Evolutionary conservation across 1,140 invertebrate genomes (phyloP), one percentile per base, ranked within the genome.

Genomic region (Saccostrea cuccullata): DNA sequence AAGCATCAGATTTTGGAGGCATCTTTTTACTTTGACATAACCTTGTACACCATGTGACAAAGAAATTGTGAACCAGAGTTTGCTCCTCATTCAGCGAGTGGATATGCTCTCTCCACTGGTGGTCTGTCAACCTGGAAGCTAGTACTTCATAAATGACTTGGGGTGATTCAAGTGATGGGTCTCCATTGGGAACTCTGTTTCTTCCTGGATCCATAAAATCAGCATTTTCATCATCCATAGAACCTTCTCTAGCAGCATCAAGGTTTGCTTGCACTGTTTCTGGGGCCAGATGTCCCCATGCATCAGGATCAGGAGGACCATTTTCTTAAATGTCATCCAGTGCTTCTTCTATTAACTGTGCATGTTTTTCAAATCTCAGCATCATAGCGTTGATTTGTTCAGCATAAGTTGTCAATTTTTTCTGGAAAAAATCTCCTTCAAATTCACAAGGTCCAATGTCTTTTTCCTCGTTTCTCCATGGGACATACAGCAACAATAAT

Each of bases 201-300:
- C 73, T 77, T 77, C 23, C n/a, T 77, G n/a, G 73, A 77, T 77
- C 73, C 73, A 77, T 77, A 23, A 77, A 77, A 23, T 77, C 73
- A 23, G 73, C 73, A 77, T 77, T 77, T 77, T 77, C 73, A 82
- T 82, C 82, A 30, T 82, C 82, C 13, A 40, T 23, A 40, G 11
- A 36, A 47, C 82, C 82, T 23, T 36, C 23, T 12, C n/a, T 30
- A 36, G 82, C 23, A 82, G 23, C 82, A 82, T 82, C 82, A 36
- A 82, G 30, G 82, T 82, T 82, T 30, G 23, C 82, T 40, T 82
- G 82, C 9, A 82, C 23, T 8, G 82, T 82, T 40, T 82, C 82
- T 36, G 82, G 82, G 23, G 82, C 82, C 30, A 82, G 11, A 11
- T 82, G 82, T 82, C 36, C 30, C 82, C 82, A 82, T 0, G n/a